A percentile compares a stretch with the other conserved stretches of the same genome.
Conservation (phyloP, 1,140 invertebrate genomes). For the Penaeus vannamei region DNA sequence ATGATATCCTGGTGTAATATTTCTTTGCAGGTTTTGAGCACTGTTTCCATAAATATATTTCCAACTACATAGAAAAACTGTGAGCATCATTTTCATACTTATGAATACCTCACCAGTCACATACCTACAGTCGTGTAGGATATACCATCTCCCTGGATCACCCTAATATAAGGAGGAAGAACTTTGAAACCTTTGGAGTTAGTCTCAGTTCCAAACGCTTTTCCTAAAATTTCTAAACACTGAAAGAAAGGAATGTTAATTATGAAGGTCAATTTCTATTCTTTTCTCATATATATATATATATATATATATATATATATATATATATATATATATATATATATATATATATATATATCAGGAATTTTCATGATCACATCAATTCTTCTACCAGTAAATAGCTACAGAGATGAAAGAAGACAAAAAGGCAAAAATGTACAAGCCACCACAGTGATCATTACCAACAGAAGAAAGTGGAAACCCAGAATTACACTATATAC, state of each 20-base stretch:
- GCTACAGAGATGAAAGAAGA: no score
- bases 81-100: background rate
- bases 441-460: no score
- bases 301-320: no score
- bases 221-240: constrained; percentile 72
- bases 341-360: no score
- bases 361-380: no score
- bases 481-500: no score
- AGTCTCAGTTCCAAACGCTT: constrained; percentile 71
- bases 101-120: background rate
- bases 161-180: constrained; percentile 72
- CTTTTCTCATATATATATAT: background rate
- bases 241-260: background rate
- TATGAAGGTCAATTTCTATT: background rate
- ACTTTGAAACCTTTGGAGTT: constrained; percentile 74
- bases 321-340: no score
- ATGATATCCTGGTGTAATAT: background rate
- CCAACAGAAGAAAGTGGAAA: no score
- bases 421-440: no score
- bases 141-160: constrained; percentile 76
- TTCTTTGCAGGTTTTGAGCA: background rate
- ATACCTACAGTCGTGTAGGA: constrained; percentile 71
- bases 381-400: no score
- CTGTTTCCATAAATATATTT: background rate
- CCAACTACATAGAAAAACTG: background rate